Conservation (phyloP, 2,888 invertebrate genomes). For the Nomada ruficornis region DNA sequence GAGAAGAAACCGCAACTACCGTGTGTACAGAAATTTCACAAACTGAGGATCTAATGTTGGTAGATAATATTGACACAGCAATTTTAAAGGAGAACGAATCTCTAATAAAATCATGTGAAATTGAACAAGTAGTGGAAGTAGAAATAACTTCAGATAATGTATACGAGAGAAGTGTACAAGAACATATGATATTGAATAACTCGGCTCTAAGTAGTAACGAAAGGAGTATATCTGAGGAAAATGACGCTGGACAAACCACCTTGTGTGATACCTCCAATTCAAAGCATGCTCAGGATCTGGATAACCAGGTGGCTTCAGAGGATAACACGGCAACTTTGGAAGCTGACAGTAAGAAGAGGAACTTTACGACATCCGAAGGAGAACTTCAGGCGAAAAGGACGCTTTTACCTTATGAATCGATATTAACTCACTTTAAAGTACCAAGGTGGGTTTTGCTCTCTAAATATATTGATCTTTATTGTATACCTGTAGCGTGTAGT, state of each 20-base stretch:
- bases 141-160: conserved; percentile 21
- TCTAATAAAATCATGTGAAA: conserved; percentile 7
- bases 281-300: not conserved
- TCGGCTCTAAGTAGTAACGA: not conserved
- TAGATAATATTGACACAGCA: conserved; percentile 19
- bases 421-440: conserved; percentile 76
- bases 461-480: conserved; percentile 10
- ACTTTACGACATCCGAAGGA: not conserved
- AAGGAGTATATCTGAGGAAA: conserved; percentile 5
- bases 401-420: conserved; percentile 78
- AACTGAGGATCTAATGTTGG: conserved; percentile 8
- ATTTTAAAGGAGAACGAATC: conserved; percentile 1
- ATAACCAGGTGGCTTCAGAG: conserved; percentile 12
- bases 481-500: not conserved
- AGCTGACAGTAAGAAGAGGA: conserved; percentile 3
- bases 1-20: conserved; percentile 11
- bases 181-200: not conserved
- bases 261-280: not conserved
- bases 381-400: conserved; percentile 25
- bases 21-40: conserved; percentile 6
- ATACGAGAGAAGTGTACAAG: not conserved
- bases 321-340: not conserved
- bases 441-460: conserved; percentile 77
- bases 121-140: not conserved
- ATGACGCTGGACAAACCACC: not conserved